Conservation (phyloP, 2,113 vertebrate genomes). For the Actenoides hombroni region DNA sequence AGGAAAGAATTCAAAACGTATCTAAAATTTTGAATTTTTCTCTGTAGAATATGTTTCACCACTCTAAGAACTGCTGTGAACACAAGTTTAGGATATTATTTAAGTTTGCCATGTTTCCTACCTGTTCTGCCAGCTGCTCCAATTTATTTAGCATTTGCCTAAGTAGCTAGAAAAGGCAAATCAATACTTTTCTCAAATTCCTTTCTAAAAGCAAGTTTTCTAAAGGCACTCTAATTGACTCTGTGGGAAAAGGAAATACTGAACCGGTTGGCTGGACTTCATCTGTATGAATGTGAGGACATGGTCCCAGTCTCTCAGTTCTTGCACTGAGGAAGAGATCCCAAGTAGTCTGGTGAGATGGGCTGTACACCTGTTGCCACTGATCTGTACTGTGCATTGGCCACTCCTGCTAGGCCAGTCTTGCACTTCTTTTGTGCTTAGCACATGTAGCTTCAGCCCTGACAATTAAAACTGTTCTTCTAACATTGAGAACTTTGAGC, state of each 20-base stretch:
- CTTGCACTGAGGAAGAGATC: neutral
- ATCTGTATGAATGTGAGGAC: fast-evolving
- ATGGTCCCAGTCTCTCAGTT: fast-evolving
- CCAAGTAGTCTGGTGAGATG: fast-evolving
- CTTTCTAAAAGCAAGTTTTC: neutral
- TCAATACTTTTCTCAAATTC: neutral
- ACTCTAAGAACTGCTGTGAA: neutral
- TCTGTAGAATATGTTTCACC: neutral
- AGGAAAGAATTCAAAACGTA: neutral
- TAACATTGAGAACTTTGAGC: neutral
- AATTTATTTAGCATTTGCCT: neutral
- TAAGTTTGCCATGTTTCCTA: neutral
- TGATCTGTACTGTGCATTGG: fast-evolving
- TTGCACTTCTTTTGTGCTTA: neutral
- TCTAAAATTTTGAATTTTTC: neutral
- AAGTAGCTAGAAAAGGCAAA: neutral
- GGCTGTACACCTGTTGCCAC: neutral
- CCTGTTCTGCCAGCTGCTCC: neutral
- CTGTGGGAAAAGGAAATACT: neutral
- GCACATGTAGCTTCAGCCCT: neutral
- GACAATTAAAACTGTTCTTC: neutral
- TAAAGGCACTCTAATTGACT: neutral
- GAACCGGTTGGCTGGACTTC: neutral
- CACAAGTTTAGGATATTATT: neutral
- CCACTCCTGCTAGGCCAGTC: neutral